phyloP scores from a whole-genome alignment of 2,113 vertebrate genomes.

The Globicephala melas region DNA sequence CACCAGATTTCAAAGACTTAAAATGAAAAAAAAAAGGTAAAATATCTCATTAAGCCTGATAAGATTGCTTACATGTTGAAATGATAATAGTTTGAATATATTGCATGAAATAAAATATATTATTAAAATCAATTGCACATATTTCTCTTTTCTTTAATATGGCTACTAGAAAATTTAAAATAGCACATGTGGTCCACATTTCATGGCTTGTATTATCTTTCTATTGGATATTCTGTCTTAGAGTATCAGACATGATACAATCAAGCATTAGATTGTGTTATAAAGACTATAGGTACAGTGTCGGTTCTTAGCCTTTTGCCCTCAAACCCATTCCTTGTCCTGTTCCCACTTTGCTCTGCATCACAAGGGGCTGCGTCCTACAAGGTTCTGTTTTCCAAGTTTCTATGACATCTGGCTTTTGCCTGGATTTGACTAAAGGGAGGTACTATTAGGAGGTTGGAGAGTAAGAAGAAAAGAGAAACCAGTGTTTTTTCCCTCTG shows the following conservation, averaged over 20 bases:
- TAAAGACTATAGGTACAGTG: neutral
- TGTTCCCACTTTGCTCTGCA: neutral
- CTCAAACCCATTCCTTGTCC: neutral
- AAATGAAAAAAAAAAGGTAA: neutral
- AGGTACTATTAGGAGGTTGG: neutral
- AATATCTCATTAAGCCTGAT: neutral
- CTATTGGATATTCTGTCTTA: neutral
- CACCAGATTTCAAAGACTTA: neutral
- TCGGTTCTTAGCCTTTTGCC: neutral
- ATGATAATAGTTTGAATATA: neutral
- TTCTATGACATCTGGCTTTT: neutral
- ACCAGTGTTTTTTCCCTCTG: neutral
- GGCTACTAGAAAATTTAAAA: neutral
- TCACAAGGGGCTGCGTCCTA: neutral
- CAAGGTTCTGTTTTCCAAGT: neutral
- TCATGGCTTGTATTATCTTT: neutral
- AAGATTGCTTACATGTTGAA: neutral
- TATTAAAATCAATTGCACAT: neutral
- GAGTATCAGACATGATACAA: neutral
- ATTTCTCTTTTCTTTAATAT: neutral
- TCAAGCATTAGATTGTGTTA: neutral
- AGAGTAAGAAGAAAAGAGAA: neutral
- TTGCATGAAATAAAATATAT: neutral
- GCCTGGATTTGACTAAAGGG: neutral
- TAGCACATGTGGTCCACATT: neutral